Evolutionary conservation across 2,797 vertebrate genomes (phyloP).

Genomic region (Enteromius argenteus): DNA sequence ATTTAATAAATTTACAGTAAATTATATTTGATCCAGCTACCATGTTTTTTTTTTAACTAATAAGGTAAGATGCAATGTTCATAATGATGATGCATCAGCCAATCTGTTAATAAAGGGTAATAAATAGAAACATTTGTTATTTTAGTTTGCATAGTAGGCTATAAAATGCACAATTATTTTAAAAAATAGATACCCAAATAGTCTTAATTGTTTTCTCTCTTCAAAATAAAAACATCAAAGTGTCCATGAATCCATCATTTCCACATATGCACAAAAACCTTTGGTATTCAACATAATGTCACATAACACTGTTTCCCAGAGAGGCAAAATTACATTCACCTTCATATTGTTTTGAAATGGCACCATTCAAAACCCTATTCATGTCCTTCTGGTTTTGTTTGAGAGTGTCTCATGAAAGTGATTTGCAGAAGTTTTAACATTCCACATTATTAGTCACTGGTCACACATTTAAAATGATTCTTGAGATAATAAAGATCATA

Average conservation of each 20-base stretch:
- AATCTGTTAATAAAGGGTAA: not conserved
- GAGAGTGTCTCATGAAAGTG: not conserved
- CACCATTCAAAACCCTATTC: not conserved
- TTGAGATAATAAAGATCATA: conserved; percentile 86
- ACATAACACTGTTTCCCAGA: not conserved
- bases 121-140: not conserved
- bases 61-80: not conserved
- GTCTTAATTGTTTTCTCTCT: not conserved
- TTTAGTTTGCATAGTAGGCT: not conserved
- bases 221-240: not conserved
- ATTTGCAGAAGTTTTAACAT: not conserved
- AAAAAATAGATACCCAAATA: not conserved
- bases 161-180: not conserved
- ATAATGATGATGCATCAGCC: not conserved
- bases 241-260: not conserved
- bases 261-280: not conserved
- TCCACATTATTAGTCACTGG: conserved; percentile 67
- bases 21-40: not conserved
- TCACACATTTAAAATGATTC: conserved; percentile 90
- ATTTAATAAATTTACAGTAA: not conserved
- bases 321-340: not conserved
- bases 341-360: not conserved
- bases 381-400: not conserved
- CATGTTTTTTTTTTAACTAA: not conserved
- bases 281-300: not conserved